Conservation (phyloP, 2,113 vertebrate genomes). For the Planiliza haematocheilus region DNA sequence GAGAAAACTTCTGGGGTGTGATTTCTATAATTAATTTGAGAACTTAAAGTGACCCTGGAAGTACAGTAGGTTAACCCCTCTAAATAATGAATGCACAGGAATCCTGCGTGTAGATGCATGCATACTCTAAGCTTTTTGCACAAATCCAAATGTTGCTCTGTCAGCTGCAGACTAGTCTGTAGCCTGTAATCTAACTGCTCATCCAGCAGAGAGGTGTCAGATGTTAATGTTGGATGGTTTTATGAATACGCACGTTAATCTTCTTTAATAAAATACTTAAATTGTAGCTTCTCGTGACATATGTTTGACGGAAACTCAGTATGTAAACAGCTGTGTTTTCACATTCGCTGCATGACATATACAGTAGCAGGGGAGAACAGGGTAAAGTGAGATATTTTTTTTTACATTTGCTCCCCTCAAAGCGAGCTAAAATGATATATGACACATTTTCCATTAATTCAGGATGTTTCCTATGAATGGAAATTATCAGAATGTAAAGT, state of each 20-base stretch:
- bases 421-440: no score
- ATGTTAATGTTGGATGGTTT: background rate
- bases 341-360: no score
- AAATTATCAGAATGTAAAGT: no score
- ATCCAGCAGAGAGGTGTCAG: background rate
- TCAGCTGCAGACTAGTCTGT: background rate
- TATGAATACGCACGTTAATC: background rate
- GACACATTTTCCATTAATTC: no score
- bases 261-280: constrained; percentile 3
- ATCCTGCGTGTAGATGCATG: background rate
- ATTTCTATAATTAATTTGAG: constrained; percentile 38
- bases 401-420: no score
- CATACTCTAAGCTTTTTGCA: background rate
- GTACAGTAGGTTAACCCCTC: background rate
- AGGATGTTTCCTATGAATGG: no score
- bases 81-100: constrained; percentile 1
- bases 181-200: background rate
- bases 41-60: constrained; percentile 28
- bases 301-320: background rate
- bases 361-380: no score
- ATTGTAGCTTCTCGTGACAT: background rate
- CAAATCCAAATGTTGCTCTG: background rate
- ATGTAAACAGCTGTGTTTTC: background rate
- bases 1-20: background rate
- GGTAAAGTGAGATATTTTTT: no score